Evolutionary conservation across 2,888 invertebrate genomes (phyloP).

Genomic region (Chironomus riparius): DNA sequence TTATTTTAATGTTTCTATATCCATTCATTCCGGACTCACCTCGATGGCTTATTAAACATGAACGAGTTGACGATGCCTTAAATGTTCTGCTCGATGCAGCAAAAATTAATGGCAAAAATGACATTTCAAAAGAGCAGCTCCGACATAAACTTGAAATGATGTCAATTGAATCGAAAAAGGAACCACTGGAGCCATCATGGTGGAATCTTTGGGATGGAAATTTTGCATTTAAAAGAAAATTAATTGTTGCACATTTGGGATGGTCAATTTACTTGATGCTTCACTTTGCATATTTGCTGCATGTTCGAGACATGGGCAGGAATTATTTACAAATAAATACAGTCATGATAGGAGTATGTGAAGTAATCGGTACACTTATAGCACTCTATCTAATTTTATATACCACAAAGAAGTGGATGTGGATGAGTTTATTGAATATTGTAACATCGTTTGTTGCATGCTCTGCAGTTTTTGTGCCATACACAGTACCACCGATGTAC

Average conservation of each 20-base stretch:
- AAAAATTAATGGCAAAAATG: conserved; percentile 39
- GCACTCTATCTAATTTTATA: conserved; percentile 40
- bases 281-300: conserved; percentile 44
- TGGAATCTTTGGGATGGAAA: conserved; percentile 40
- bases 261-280: conserved; percentile 39
- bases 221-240: conserved; percentile 31
- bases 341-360: conserved; percentile 41
- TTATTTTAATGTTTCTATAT: conserved; percentile 40
- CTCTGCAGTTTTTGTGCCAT: conserved; percentile 40
- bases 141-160: conserved; percentile 40
- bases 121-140: conserved; percentile 39
- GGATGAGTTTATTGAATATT: conserved; percentile 39
- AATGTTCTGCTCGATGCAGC: conserved; percentile 39
- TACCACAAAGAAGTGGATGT: conserved; percentile 41
- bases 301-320: conserved; percentile 43
- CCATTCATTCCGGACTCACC: conserved; percentile 46
- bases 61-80: conserved; percentile 40
- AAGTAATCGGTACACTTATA: conserved; percentile 41
- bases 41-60: conserved; percentile 43
- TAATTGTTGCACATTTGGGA: neutral
- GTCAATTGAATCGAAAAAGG: conserved; percentile 37
- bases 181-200: conserved; percentile 40
- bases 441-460: conserved; percentile 40
- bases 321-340: conserved; percentile 42
- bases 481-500: conserved; percentile 36